Evolutionary conservation across 2,888 invertebrate genomes (phyloP).

Genomic region (Melanostoma mellinum): DNA sequence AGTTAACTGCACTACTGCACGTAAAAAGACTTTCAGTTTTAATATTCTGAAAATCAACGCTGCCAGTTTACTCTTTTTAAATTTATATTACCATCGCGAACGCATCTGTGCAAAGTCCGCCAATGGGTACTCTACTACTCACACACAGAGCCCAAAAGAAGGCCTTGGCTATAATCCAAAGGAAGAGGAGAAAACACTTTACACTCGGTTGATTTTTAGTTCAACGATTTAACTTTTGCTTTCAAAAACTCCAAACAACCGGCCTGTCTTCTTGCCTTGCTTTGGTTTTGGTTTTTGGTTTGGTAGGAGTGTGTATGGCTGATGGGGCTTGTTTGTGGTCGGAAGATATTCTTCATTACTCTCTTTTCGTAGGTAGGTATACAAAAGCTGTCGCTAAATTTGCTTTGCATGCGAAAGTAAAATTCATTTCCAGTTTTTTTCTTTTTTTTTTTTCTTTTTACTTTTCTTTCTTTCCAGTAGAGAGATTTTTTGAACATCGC

Average conservation of each 20-base stretch:
- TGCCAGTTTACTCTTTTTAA: conserved; percentile 38
- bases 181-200: conserved; percentile 66
- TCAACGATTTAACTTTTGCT: conserved; percentile 70
- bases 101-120: conserved; percentile 54
- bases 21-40: conserved; percentile 59
- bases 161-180: conserved; percentile 48
- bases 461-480: conserved; percentile 39
- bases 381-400: conserved; percentile 50
- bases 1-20: conserved; percentile 26
- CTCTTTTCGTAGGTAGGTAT: conserved; percentile 39
- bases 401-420: conserved; percentile 71
- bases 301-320: conserved; percentile 32
- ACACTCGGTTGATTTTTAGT: conserved; percentile 66
- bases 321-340: conserved; percentile 36
- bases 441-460: conserved; percentile 36
- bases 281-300: conserved; percentile 1
- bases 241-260: conserved; percentile 49
- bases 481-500: conserved; percentile 51
- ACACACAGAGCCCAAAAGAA: conserved; percentile 10
- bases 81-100: conserved; percentile 44
- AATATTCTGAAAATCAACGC: conserved; percentile 48
- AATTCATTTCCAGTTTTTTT: conserved; percentile 65
- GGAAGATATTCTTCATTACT: conserved; percentile 54
- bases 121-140: not conserved
- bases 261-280: too few species aligned